Base-by-base conservation (phyloP, 2,113 vertebrate genomes). In the Xyrauchen texanus region DNA sequence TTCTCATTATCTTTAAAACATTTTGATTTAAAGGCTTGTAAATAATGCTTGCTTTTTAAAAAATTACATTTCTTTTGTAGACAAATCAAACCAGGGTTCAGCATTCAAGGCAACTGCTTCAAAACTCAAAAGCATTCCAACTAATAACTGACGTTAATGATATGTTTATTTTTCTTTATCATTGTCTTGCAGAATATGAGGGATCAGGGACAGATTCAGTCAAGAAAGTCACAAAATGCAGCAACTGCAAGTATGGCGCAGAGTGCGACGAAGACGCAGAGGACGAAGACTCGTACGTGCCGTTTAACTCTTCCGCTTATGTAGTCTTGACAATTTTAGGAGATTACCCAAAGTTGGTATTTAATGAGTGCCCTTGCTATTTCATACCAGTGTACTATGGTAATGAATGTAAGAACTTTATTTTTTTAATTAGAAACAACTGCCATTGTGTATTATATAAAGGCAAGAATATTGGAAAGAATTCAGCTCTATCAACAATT, bases 241-340 rank as follows among this genome's bases (percentile, higher is more conserved):
- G 95, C 73, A 95, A 93, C 88, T 99, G 98, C 95, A 98, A 96
- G 88, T 99, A 96, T 10, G 97, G 97, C 81, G 98, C 98, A 6
- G 97, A 99, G 76, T 99, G 97, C 90, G 97, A 99, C 57, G 97
- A 99, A 90, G 97, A 99, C 88, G 95, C 97, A 52, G 97, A 99
- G 88, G 97, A 98, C 69, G 91, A 95, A 74, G 83, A 84, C 76
- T 93, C 96, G 97, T 98, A 80, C 95, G 95, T 91, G 76, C 47
- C 53, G 49, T 64, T 78, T 55, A 46, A 57, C 42, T 63, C 12
- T 7, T 73, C 47, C 47, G 8, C 16, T 7, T 47, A 15, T 45
- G 53, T 45, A 6, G 4, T 45, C 52, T 16, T 4, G 69, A 42
- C 57, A 74, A 5, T 47, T 49, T 9, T 34, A 34, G 21, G 21